Conservation (phyloP, 2,888 invertebrate species). For the Timema cristinae region DNA sequence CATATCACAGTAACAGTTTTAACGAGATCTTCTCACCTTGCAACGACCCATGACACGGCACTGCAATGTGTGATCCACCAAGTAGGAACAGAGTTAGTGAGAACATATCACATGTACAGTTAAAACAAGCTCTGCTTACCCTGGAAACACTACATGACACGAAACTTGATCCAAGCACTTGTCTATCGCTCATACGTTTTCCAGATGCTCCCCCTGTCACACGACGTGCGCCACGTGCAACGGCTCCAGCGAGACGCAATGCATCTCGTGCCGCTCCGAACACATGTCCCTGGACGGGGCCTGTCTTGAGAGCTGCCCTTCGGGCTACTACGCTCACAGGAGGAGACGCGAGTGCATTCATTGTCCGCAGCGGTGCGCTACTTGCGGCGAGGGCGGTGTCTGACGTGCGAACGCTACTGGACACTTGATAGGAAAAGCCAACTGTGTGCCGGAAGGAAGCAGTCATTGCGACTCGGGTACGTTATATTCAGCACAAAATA, state of each 20-base stretch:
- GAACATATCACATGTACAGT: no score
- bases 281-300: constrained; percentile 67
- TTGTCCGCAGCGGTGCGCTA: constrained; percentile 73
- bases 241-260: constrained; percentile 71
- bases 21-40: no score
- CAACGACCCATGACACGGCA: no score
- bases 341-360: constrained; percentile 74
- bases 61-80: no score
- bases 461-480: constrained; percentile 65
- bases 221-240: constrained; percentile 75
- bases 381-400: constrained; percentile 71
- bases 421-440: constrained; percentile 70
- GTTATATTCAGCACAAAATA: constrained; percentile 39
- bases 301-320: constrained; percentile 66
- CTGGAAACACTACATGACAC: no score
- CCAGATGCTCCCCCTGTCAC: constrained; percentile 73
- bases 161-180: no score
- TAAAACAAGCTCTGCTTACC: no score
- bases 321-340: constrained; percentile 70
- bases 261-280: constrained; percentile 74
- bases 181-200: constrained; percentile 22
- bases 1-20: no score
- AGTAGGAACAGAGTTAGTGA: no score
- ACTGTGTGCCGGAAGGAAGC: constrained; percentile 67
- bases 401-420: constrained; percentile 70